phyloP scores from a whole-genome alignment of 2,888 invertebrate species.

The Pelosia muscerda region DNA sequence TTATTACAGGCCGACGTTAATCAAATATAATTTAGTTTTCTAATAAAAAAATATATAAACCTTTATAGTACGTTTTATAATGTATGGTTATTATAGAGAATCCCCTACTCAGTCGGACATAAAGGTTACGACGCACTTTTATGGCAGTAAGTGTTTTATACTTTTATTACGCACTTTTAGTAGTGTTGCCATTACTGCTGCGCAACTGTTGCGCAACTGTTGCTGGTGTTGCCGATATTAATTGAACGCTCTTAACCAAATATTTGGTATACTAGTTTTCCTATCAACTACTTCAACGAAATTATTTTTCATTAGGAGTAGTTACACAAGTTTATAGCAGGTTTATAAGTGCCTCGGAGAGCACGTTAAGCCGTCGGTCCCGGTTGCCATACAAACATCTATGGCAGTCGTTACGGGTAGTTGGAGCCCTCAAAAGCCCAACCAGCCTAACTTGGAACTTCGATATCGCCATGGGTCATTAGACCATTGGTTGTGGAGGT shows the following conservation, averaged over 20 bases:
- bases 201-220: conserved; percentile 19
- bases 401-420: too few species aligned
- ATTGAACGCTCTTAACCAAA: background rate
- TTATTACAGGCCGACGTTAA: background rate
- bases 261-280: too few species aligned
- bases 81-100: conserved; percentile 21
- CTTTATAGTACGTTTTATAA: conserved; percentile 20
- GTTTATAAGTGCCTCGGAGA: too few species aligned
- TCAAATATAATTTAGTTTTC: conserved; percentile 2
- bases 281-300: too few species aligned
- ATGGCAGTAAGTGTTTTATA: conserved; percentile 35
- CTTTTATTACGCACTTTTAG: conserved; percentile 35
- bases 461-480: too few species aligned
- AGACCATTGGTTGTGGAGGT: too few species aligned
- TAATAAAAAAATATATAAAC: conserved; percentile 18
- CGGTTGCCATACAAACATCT: too few species aligned
- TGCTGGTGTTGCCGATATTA: background rate
- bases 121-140: conserved; percentile 43
- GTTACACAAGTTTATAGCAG: too few species aligned
- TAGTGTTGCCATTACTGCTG: conserved; percentile 26
- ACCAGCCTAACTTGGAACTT: too few species aligned
- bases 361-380: too few species aligned
- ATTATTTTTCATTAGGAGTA: too few species aligned
- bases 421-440: too few species aligned
- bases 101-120: conserved; percentile 40